phyloP scores from a whole-genome alignment of 1,140 invertebrate genomes.

The Ephestia elutella region DNA sequence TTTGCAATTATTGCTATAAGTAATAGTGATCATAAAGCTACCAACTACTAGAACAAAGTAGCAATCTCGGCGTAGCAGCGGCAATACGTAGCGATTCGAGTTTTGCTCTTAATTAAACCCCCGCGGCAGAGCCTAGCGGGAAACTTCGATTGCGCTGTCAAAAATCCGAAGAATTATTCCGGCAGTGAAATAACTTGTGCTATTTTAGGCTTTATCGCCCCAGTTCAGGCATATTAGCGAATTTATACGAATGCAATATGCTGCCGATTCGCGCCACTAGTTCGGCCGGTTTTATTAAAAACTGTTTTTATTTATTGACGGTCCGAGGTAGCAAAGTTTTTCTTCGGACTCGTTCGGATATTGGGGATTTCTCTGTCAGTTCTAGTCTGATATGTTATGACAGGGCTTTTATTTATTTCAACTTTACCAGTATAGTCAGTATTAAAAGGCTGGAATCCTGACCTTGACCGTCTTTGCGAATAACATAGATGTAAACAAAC shows the following conservation, averaged over 20 bases:
- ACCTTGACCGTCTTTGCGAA: conserved; percentile 11
- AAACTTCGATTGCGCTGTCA: conserved; percentile 59
- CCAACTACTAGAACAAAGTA: neutral
- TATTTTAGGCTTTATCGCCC: conserved; percentile 66
- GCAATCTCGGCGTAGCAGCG: conserved; percentile 1
- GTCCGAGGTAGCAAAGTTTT: conserved; percentile 38
- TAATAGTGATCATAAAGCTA: neutral
- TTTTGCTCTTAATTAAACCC: conserved; percentile 27
- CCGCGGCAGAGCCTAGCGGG: conserved; percentile 37
- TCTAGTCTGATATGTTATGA: neutral
- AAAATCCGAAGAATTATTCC: conserved; percentile 73
- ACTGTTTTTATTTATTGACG: conserved; percentile 71
- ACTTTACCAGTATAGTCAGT: neutral
- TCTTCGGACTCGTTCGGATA: conserved; percentile 19
- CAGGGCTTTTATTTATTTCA: neutral
- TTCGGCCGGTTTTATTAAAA: conserved; percentile 63
- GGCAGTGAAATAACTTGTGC: conserved; percentile 49
- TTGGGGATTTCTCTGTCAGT: neutral
- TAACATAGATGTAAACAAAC: conserved; percentile 14
- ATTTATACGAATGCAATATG: conserved; percentile 72
- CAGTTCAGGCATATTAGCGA: conserved; percentile 72
- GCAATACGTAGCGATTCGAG: conserved; percentile 7
- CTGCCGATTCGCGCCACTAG: conserved; percentile 25
- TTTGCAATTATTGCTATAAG: no score
- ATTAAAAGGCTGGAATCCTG: no score